Percentiles rank a stretch among this genome's conserved stretches.
Evolutionary conservation across 1,140 invertebrate species (phyloP).

Genomic region (Listronotus oregonensis): DNA sequence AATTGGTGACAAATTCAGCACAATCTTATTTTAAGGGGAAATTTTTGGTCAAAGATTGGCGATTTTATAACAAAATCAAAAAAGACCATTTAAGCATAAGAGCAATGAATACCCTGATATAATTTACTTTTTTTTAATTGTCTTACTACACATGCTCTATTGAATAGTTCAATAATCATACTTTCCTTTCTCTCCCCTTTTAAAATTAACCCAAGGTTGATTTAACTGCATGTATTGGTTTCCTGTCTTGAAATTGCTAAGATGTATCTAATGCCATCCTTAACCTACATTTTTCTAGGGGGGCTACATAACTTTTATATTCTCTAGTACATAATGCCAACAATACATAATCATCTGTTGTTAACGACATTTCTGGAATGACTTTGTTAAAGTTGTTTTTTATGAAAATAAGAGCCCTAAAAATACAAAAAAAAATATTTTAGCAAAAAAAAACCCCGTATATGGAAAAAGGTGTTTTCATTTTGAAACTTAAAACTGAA

Average conservation of each 20-base stretch:
- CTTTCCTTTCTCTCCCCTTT: slow-evolving; percentile 78
- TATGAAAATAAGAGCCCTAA: slow-evolving; percentile 84
- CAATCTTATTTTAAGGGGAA: no score
- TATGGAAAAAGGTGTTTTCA: no score
- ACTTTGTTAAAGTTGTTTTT: slow-evolving; percentile 81
- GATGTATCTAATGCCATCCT: slow-evolving; percentile 84
- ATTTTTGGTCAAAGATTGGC: no score
- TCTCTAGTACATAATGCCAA: slow-evolving; percentile 84
- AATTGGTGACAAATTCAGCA: no score
- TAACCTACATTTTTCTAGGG: slow-evolving; percentile 82
- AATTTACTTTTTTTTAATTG: no score
- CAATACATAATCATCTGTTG: slow-evolving; percentile 74
- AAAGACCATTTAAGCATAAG: no score
- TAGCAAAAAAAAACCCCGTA: no score
- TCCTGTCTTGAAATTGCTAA: slow-evolving; percentile 88
- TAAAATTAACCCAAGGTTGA: slow-evolving; percentile 94
- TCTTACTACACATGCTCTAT: no score
- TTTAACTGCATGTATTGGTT: slow-evolving; percentile 96
- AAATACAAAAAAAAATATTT: slow-evolving; percentile 30
- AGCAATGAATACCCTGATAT: no score
- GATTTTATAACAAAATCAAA: no score
- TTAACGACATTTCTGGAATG: slow-evolving; percentile 74
- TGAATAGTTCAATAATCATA: slow-evolving; percentile 54
- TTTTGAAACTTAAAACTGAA: no score
- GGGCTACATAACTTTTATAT: slow-evolving; percentile 75